phyloP scores from a whole-genome alignment of 2,888 invertebrate genomes.

The Cephalotes varians region DNA sequence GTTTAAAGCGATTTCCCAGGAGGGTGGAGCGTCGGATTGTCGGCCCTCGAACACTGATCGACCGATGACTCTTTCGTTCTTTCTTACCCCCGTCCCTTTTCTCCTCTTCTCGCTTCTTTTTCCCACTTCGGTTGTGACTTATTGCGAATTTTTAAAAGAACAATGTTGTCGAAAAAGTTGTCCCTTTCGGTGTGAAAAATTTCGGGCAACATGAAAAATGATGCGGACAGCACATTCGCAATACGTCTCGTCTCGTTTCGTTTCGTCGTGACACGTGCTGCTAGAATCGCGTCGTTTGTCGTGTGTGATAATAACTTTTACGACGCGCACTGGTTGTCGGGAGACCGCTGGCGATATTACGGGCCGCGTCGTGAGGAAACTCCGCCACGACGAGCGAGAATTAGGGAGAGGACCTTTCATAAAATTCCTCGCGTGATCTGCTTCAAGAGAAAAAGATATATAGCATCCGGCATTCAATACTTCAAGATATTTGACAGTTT shows the following conservation, averaged over 20 bases:
- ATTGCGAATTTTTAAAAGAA: conserved; percentile 74
- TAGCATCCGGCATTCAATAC: conserved; percentile 35
- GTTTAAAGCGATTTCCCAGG: conserved; percentile 86
- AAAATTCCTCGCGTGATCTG: conserved; percentile 60
- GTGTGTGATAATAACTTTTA: conserved; percentile 70
- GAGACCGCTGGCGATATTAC: conserved; percentile 26
- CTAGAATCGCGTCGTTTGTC: conserved; percentile 52
- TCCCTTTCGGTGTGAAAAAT: conserved; percentile 55
- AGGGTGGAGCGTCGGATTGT: conserved; percentile 79
- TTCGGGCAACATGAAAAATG: conserved; percentile 73
- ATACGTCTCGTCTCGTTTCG: conserved; percentile 18
- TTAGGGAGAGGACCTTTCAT: conserved; percentile 60
- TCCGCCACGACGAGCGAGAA: conserved; percentile 51
- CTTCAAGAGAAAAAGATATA: conserved; percentile 51
- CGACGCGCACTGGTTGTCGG: conserved; percentile 60
- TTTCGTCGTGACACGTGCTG: conserved; percentile 43
- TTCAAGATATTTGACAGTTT: conserved; percentile 35
- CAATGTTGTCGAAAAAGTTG: conserved; percentile 37
- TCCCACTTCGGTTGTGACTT: conserved; percentile 67
- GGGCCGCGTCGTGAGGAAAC: conserved; percentile 30
- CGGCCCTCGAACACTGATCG: conserved; percentile 76
- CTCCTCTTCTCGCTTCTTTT: conserved; percentile 29
- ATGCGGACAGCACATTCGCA: conserved; percentile 44
- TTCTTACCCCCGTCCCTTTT: conserved; percentile 29
- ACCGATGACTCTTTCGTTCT: conserved; percentile 60